Evolutionary conservation across 2,797 vertebrate genomes (phyloP).

Genomic region (Leptoclinus maculatus): DNA sequence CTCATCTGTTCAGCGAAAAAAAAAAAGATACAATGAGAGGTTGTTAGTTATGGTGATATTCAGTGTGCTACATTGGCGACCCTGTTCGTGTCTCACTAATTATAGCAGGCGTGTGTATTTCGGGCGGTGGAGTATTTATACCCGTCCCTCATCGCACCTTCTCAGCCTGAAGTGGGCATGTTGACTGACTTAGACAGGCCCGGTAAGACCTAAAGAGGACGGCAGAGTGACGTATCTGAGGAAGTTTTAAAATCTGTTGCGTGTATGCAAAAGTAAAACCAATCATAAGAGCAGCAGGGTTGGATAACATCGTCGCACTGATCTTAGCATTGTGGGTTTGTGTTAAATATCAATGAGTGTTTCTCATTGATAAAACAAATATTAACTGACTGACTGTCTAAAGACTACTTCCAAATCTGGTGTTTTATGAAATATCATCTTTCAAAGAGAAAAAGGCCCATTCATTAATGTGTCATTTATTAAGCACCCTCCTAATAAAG

Average conservation of each 20-base stretch:
- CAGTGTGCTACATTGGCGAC: conserved; percentile 86
- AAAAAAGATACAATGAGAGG: conserved; percentile 64
- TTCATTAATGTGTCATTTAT: not conserved
- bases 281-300: not conserved
- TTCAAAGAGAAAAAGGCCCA: not conserved
- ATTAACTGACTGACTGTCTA: not conserved
- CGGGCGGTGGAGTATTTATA: conserved; percentile 82
- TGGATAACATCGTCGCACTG: not conserved
- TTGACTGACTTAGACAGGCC: conserved; percentile 76
- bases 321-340: not conserved
- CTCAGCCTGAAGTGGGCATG: conserved; percentile 74
- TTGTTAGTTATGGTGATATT: conserved; percentile 70
- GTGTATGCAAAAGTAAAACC: not conserved
- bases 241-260: conserved; percentile 19
- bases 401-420: not conserved
- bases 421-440: not conserved
- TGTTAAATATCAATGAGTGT: not conserved
- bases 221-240: conserved; percentile 24
- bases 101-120: conserved; percentile 85
- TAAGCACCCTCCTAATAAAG: not conserved
- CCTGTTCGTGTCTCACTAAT: conserved; percentile 86
- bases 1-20: conserved; percentile 41
- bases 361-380: not conserved
- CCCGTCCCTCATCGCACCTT: conserved; percentile 81
- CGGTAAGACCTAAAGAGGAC: conserved; percentile 57